Evolutionary conservation across 2,888 invertebrate species (phyloP).

Genomic region (Amorpha juglandis): DNA sequence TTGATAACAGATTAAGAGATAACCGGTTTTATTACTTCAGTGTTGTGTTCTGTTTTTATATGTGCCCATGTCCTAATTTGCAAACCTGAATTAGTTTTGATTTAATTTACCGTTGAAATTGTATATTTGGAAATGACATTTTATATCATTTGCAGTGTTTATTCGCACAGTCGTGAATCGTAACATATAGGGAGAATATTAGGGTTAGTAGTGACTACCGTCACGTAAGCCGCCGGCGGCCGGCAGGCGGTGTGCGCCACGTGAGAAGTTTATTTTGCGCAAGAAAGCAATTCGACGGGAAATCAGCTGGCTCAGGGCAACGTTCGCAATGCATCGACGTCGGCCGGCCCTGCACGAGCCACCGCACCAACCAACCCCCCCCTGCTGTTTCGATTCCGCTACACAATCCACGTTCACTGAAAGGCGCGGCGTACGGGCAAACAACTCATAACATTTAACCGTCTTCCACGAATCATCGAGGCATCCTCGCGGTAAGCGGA

Average conservation of each 20-base stretch:
- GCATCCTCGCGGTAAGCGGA: constrained; percentile 67
- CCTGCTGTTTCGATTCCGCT: constrained; percentile 52
- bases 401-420: constrained; percentile 48
- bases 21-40: constrained; percentile 50
- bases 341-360: neutral
- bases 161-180: neutral
- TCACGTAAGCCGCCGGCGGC: constrained; percentile 8
- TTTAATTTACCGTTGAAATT: neutral
- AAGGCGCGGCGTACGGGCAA: neutral
- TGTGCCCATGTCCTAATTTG: neutral
- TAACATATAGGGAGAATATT: constrained; percentile 12
- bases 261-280: constrained; percentile 56
- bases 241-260: constrained; percentile 33
- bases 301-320: constrained; percentile 63
- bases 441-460: constrained; percentile 42
- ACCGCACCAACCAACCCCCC: constrained; percentile 29
- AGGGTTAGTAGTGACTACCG: neutral
- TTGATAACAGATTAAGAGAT: constrained; percentile 83
- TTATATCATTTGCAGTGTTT: neutral
- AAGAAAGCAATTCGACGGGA: constrained; percentile 62
- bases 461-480: constrained; percentile 53
- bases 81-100: neutral
- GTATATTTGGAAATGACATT: neutral
- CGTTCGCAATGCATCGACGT: constrained; percentile 32
- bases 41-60: neutral